Conservation (phyloP, 2,113 vertebrate species). For the Tychaedon coryphoeus region DNA sequence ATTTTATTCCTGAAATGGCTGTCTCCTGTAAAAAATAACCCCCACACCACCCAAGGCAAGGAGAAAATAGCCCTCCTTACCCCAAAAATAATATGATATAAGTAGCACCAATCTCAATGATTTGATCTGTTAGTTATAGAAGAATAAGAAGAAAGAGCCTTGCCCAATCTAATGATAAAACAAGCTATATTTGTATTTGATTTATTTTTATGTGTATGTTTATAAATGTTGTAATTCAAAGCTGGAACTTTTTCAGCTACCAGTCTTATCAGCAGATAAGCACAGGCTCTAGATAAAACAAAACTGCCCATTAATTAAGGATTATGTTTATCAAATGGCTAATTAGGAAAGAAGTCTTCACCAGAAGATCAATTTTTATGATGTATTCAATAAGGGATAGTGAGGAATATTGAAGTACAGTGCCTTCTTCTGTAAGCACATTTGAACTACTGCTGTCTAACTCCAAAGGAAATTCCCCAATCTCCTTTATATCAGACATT, state of each 20-base stretch:
- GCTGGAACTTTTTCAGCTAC: background rate
- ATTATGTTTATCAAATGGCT: background rate
- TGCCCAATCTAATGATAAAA: background rate
- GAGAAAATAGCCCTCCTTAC: rapidly evolving
- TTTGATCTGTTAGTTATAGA: background rate
- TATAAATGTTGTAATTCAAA: background rate
- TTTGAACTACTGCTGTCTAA: background rate
- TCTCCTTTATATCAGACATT: background rate
- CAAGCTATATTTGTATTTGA: background rate
- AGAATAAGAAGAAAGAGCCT: background rate
- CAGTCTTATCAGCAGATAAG: background rate
- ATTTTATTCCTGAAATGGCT: background rate
- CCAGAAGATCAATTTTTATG: background rate
- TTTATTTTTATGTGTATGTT: background rate
- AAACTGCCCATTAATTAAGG: background rate
- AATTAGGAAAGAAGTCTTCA: background rate
- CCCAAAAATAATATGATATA: background rate
- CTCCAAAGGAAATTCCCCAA: background rate
- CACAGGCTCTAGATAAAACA: background rate
- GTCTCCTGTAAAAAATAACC: background rate
- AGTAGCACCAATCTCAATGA: background rate
- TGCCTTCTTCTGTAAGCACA: background rate
- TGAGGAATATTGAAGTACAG: background rate
- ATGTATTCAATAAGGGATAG: background rate
- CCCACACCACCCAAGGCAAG: rapidly evolving